Evolutionary conservation across 2,888 invertebrate genomes (phyloP), one percentile per base, ranked within the genome.

Genomic region (Pachydiplax longipennis): DNA sequence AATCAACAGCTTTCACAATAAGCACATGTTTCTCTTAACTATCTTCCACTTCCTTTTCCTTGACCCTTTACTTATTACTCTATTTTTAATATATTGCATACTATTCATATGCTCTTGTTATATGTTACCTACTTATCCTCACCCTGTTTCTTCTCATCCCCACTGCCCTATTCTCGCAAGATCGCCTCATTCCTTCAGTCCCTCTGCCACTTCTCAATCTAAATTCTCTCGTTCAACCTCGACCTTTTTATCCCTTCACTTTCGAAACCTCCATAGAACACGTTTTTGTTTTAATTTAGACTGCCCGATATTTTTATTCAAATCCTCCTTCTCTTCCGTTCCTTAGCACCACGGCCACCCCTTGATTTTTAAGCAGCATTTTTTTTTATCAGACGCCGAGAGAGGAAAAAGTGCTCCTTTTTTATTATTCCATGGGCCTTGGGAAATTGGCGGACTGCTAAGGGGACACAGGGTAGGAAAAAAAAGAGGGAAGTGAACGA

Each of bases 361-460:
- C 61, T 61, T n/a, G 87, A 87, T 87, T 87, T 48, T 48, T 15
- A 37, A 83, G 58, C 61, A 87, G 87, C 61, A 61, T 65, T 82
- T 48, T 87, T 82, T 87, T 87, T 87, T 87, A 87, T 87, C 87
- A 87, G 65, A 40, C 87, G 87, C 37, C 40, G 61, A 65, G 87
- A 65, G 87, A 87, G 61, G 87, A 87, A 61, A 37, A 35, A 31
- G 48, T 15, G 31, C 12, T 25, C 61, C 40, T 87, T 87, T 58
- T 31, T 87, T 87, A 87, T 87, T 87, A 87, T 87, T 87, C 87
- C 87, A 65, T 61, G 61, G 37, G 87, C 87, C 87, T 87, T 87
- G 87, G 61, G 87, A 87, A 87, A 87, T 87, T 87, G 87, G 87
- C 61, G 87, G 87, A 87, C 87, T 87, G 87, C 61, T 87, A 61